Percentiles rank a stretch among this genome's conserved stretches.
These are phyloP conservation scores for Sceloporus tristichus DNA, from an alignment of 2,113 vertebrate species.

Conservation along the genomic window DNA sequence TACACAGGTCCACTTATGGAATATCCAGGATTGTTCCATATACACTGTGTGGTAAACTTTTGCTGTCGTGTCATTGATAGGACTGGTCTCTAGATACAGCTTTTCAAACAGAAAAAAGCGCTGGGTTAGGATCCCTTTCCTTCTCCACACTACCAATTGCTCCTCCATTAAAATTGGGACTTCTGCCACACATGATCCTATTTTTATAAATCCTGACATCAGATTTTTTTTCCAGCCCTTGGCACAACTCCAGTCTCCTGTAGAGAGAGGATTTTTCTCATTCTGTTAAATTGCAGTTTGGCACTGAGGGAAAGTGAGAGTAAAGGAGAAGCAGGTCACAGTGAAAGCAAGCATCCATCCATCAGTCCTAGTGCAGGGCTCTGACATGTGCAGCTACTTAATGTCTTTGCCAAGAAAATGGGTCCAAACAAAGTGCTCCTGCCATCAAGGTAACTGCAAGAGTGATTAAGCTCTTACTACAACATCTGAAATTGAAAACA, in stretches of 20 bases:
- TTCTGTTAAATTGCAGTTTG: not conserved
- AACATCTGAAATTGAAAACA: not conserved
- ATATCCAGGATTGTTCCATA: not conserved
- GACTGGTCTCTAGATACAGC: not conserved
- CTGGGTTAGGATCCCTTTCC: not conserved
- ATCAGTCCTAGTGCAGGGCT: too few species aligned
- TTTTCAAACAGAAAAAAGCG: not conserved
- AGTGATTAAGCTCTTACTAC: not conserved
- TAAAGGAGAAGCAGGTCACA: not conserved
- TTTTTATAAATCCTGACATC: constrained; percentile 6
- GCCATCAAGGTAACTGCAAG: too few species aligned
- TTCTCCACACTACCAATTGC: not conserved
- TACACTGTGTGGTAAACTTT: not conserved
- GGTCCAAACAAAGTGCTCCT: not conserved
- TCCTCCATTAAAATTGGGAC: not conserved
- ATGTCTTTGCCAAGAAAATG: not conserved
- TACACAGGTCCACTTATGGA: not conserved
- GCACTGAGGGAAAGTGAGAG: not conserved
- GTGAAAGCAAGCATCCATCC: not conserved
- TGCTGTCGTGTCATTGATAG: not conserved
- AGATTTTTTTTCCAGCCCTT: not conserved
- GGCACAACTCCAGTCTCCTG: not conserved
- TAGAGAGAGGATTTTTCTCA: not conserved
- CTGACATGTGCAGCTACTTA: not conserved
- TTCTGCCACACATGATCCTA: not conserved